Percentiles rank a stretch among this genome's conserved stretches.
Evolutionary conservation across 2,888 invertebrate genomes (phyloP).

Genomic region (Volucella zonaria): DNA sequence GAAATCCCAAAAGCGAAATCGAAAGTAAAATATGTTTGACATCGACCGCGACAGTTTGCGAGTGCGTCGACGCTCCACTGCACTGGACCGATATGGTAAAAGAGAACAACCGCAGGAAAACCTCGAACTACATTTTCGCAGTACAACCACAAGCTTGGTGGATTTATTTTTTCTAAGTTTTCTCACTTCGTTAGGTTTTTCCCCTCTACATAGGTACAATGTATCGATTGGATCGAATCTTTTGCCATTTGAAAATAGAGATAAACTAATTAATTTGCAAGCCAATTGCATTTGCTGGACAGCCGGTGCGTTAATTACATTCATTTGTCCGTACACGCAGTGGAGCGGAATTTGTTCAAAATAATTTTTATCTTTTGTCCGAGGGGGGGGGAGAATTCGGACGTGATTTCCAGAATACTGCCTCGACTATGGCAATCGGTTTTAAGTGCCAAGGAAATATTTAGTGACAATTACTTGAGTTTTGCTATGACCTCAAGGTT

Average conservation of each 20-base stretch:
- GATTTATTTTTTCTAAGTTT: conserved; percentile 24
- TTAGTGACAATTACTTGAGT: conserved; percentile 11
- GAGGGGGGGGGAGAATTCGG: neutral
- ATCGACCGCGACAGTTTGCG: conserved; percentile 46
- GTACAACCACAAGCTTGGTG: conserved; percentile 41
- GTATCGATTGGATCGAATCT: conserved; percentile 12
- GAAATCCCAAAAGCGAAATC: conserved; percentile 55
- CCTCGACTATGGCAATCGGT: neutral
- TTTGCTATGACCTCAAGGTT: no score
- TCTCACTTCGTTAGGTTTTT: conserved; percentile 39
- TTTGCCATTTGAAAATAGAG: conserved; percentile 18
- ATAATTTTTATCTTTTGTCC: neutral
- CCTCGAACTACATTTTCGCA: conserved; percentile 70
- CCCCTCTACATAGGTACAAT: neutral
- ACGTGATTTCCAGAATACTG: neutral
- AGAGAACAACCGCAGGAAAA: conserved; percentile 60
- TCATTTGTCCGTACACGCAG: conserved; percentile 22
- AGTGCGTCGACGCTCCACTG: conserved; percentile 23
- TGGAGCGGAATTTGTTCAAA: conserved; percentile 15
- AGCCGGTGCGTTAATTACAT: conserved; percentile 9
- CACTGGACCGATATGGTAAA: conserved; percentile 58
- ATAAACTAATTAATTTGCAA: conserved; percentile 50
- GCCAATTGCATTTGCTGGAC: conserved; percentile 18
- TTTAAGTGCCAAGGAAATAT: conserved; percentile 18
- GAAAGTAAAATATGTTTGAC: conserved; percentile 64